Base-by-base conservation (phyloP, 1,140 invertebrate species). In the Adoxophyes honmai region DNA sequence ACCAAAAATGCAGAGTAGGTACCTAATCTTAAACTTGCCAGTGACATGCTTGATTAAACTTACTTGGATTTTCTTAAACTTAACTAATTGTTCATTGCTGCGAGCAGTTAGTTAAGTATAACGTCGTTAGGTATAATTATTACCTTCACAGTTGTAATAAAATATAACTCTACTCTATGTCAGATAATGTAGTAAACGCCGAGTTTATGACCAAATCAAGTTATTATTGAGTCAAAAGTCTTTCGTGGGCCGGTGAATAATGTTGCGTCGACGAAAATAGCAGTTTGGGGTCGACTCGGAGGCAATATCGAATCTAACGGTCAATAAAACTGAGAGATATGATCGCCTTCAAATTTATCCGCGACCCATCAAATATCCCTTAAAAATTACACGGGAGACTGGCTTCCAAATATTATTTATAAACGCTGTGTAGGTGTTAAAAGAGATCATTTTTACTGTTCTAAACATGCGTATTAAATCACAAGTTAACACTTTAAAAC, bases 281-380 rank as follows among this genome's bases (percentile, higher is more conserved):
- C 44, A 48, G 42, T 48, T 28, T 37, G 10, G 39, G 55, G 57
- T 52, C 57, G 57, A 58, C 39, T 58, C 14, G 28, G 28, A 52
- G 37, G 18, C 28, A 59, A 61, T 42, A 57, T 61, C 48, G 48
- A 52, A 73, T 66, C 58, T 66, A 73, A 73, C 62, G 70, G 70
- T 70, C 67, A 73, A 70, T 73, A 70, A 73, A 73, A 73, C 62
- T 64, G 63, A 66, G 44, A 70, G 67, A 68, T 70, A 70, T 73
- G 65, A 70, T 70, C 67, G 57, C 57, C 57, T 57, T 60, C 52
- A 60, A 65, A 69, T 70, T 73, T 73, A 67, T 68, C 70, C 65
- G 62, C 54, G 44, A 55, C 52, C 59, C 65, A 66, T 61, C 62
- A 57, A 70, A 73, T 67, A 62, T 59, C 54, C 60, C 60, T 33